phyloP scores from a whole-genome alignment of 2,888 invertebrate species.

The Erannis defoliaria region DNA sequence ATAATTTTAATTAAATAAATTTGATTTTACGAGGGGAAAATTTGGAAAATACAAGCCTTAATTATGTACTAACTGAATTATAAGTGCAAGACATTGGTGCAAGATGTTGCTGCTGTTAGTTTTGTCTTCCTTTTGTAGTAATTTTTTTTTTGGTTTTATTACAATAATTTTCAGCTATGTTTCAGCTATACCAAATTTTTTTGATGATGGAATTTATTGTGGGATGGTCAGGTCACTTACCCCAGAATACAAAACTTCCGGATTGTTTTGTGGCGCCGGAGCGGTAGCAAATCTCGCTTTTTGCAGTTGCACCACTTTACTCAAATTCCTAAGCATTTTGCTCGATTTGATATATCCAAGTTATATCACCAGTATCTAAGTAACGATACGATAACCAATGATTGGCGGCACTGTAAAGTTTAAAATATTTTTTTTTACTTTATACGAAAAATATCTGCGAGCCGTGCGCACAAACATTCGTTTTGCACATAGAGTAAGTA shows the following conservation, averaged over 20 bases:
- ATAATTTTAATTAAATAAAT: too few relatives aligned
- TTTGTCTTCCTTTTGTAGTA: too few relatives aligned
- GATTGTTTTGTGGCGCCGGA: conserved; percentile 89
- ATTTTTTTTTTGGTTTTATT: too few relatives aligned
- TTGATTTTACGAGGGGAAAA: too few relatives aligned
- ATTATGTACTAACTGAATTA: too few relatives aligned
- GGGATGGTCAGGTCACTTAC: conserved; percentile 66
- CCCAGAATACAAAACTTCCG: conserved; percentile 92
- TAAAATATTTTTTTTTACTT: not conserved
- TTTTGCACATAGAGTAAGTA: too few relatives aligned
- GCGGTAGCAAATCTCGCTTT: conserved; percentile 86
- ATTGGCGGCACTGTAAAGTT: not conserved
- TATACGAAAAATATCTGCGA: not conserved
- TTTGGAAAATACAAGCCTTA: too few relatives aligned
- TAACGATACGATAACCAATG: not conserved
- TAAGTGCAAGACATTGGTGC: too few relatives aligned
- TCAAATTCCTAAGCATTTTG: conserved; percentile 72
- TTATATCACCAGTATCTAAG: not conserved
- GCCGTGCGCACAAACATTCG: not conserved
- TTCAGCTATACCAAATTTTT: not conserved
- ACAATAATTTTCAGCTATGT: too few relatives aligned
- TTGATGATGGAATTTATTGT: not conserved
- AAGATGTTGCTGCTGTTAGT: too few relatives aligned
- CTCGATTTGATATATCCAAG: not conserved
- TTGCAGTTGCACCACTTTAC: conserved; percentile 64